Evolutionary conservation across 2,113 vertebrate genomes (phyloP), one percentile per base, ranked within the genome.

Genomic region (Halichoerus grypus): DNA sequence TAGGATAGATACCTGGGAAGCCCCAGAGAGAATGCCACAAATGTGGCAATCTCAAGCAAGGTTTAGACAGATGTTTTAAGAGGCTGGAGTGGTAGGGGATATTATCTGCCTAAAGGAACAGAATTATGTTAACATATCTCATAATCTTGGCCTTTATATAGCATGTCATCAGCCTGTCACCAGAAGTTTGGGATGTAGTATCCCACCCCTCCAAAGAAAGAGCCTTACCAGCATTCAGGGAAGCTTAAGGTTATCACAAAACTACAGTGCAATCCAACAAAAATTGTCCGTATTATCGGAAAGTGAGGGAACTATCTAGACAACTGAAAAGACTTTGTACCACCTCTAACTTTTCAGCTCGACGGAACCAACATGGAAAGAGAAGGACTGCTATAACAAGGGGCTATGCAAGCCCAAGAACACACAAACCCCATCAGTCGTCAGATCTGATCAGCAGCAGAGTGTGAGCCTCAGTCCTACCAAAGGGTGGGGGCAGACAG

Each of bases 351-450:
- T 94, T 59, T 63, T 59, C 7, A 31, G 3, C 31, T 86, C 21
- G 2, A 49, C 6, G 13, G 22, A 31, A 21, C 39, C 9, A 53
- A 42, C 15, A 3, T n/a, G n/a, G 2, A 55, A 57, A 74, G 28
- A 65, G 21, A 24, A 13, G 12, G 4, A 59, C 1, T 90, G 18
- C 22, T 24, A 31, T 7, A 85, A 36, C 15, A 11, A 9, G 10
- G 5, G 4, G 4, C 24, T 33, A 7, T 33, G 4, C 0, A 1
- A 14, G 24, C 4, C 36, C 4, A 12, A 59, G 46, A 55, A 81
- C 36, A 28, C 3, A 15, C 4, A 16, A 0, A 21, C 26, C 11
- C 19, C 9, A 26, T 36, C 18, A 82, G 42, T 53, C 24, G 5
- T 1, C n/a, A 91, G 9, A 55, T 16, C 28, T 90, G n/a, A 26